Evolutionary conservation across 2,113 vertebrate species (phyloP).

Genomic region (Lycaon pictus): DNA sequence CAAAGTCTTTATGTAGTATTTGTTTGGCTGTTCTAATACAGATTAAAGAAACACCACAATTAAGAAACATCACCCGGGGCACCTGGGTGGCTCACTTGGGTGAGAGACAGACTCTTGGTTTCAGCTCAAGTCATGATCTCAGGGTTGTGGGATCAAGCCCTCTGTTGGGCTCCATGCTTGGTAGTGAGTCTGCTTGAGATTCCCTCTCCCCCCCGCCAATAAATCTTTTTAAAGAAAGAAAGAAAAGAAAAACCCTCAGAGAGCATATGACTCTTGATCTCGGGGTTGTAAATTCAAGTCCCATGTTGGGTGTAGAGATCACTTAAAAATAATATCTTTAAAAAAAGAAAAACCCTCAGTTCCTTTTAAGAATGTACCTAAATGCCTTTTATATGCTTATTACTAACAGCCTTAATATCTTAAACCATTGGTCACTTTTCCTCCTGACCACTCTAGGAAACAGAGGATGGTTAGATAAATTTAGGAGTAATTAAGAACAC

Average conservation of each 20-base stretch:
- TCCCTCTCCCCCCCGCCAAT: neutral
- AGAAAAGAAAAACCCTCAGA: neutral
- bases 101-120: neutral
- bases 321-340: neutral
- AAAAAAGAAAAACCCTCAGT: neutral
- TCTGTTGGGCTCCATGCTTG: neutral
- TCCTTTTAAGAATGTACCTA: constrained; percentile 21
- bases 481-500: neutral
- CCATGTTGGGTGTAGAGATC: neutral
- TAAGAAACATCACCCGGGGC: neutral
- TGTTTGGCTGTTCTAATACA: neutral
- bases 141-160: neutral
- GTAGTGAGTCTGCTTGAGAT: neutral
- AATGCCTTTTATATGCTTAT: neutral
- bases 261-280: neutral
- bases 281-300: neutral
- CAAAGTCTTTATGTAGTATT: neutral
- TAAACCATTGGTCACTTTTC: neutral
- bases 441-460: neutral
- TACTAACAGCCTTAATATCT: neutral
- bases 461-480: neutral
- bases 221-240: neutral
- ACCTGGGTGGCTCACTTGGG: neutral
- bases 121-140: neutral
- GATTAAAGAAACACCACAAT: neutral